Percentiles rank a stretch among this genome's conserved stretches.
phyloP scores from a whole-genome alignment of 2,888 invertebrate genomes.

The Phyto melanocephala region DNA sequence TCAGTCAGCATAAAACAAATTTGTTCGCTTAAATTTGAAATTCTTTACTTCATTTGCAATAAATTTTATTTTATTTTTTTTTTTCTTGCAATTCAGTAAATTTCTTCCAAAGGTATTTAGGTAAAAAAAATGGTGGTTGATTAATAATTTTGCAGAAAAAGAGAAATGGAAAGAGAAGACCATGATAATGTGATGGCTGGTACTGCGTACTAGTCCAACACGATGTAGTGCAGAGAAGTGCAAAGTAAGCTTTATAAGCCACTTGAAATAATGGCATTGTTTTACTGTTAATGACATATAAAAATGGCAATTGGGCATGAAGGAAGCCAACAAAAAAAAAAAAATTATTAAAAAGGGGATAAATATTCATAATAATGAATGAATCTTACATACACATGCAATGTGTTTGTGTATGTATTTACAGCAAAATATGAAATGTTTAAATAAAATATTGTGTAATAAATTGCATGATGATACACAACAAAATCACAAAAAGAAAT shows the following conservation, averaged over 20 bases:
- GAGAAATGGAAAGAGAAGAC: constrained; percentile 29
- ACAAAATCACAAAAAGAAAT: background rate
- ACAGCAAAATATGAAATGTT: constrained; percentile 53
- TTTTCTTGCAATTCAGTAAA: constrained; percentile 41
- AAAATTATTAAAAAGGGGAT: constrained; percentile 10
- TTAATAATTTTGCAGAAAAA: constrained; percentile 38
- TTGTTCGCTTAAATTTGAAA: constrained; percentile 22
- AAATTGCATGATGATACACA: constrained; percentile 29
- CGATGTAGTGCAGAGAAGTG: constrained; percentile 2
- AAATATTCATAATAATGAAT: background rate
- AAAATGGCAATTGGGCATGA: constrained; percentile 63
- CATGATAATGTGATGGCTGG: constrained; percentile 31
- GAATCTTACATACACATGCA: too few relatives aligned
- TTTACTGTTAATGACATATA: constrained; percentile 62
- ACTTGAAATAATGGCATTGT: constrained; percentile 63
- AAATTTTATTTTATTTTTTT: too few relatives aligned
- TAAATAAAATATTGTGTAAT: constrained; percentile 62
- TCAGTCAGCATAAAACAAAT: constrained; percentile 14
- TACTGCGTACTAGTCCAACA: background rate
- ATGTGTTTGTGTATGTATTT: constrained; percentile 8
- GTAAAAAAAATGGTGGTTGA: constrained; percentile 62
- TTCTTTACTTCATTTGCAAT: constrained; percentile 43
- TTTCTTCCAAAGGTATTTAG: constrained; percentile 27
- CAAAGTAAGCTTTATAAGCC: constrained; percentile 57
- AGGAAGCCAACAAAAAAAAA: background rate